These are phyloP conservation scores for Tetrao urogallus DNA, from an alignment of 2,113 vertebrate species.

Conservation along the genomic window DNA sequence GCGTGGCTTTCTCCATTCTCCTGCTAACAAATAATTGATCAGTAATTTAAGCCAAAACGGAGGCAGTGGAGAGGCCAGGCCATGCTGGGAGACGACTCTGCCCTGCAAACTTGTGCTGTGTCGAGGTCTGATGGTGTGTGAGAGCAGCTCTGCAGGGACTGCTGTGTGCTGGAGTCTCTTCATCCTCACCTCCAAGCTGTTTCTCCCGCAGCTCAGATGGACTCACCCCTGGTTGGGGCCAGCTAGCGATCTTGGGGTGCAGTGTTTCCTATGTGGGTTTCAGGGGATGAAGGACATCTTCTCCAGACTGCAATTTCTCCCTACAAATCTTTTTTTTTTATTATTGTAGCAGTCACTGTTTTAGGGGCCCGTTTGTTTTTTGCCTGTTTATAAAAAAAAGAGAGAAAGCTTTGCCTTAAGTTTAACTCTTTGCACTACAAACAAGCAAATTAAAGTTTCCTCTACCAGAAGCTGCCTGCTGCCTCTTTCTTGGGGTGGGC, in stretches of 20 bases:
- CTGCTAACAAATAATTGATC: conserved; percentile 7
- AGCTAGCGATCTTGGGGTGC: neutral
- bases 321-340: neutral
- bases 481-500: neutral
- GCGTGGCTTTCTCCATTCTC: neutral
- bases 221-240: neutral
- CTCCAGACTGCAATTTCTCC: neutral
- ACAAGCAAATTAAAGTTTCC: conserved; percentile 55
- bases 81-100: neutral
- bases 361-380: conserved; percentile 23
- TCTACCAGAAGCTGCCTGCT: neutral
- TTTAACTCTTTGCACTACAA: conserved; percentile 64
- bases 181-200: neutral
- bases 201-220: neutral
- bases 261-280: accelerated
- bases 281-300: neutral
- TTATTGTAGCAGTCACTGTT: neutral
- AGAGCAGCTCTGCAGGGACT: neutral
- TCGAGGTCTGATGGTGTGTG: accelerated
- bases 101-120: neutral
- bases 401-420: conserved; percentile 66
- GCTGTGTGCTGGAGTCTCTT: neutral
- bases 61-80: conserved; percentile 2
- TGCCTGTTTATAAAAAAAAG: neutral
- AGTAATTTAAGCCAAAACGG: conserved; percentile 24